phyloP scores from a whole-genome alignment of 2,888 invertebrate genomes.

The Zygogramma bicolorata region DNA sequence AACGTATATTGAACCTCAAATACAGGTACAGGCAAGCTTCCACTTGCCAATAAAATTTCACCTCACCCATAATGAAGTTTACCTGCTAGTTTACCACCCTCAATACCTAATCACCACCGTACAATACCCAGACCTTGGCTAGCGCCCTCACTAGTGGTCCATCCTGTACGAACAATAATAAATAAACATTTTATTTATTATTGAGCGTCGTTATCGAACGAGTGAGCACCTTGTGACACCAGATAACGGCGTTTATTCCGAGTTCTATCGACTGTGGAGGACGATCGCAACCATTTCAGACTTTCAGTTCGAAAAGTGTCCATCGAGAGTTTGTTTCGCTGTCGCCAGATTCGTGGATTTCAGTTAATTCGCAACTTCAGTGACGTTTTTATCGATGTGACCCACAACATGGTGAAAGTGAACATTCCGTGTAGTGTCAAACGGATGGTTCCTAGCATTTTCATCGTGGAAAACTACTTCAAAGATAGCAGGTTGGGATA shows the following conservation, averaged over 20 bases:
- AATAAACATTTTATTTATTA: slow-evolving; percentile 37
- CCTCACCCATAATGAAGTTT: background rate
- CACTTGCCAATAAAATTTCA: no score
- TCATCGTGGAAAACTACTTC: slow-evolving; percentile 49
- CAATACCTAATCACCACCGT: background rate
- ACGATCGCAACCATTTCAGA: slow-evolving; percentile 5
- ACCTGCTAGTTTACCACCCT: no score
- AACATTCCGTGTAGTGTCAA: slow-evolving; percentile 40
- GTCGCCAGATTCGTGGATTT: background rate
- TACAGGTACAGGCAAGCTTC: no score
- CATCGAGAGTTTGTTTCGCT: background rate
- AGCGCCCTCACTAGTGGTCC: background rate
- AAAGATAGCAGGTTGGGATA: slow-evolving; percentile 41
- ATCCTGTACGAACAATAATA: slow-evolving; percentile 17
- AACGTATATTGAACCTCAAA: no score
- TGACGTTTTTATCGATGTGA: slow-evolving; percentile 4
- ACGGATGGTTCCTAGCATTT: slow-evolving; percentile 41
- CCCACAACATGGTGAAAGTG: slow-evolving; percentile 43
- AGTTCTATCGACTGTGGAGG: slow-evolving; percentile 25
- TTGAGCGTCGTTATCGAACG: slow-evolving; percentile 38
- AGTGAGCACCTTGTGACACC: slow-evolving; percentile 39
- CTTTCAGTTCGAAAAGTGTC: background rate
- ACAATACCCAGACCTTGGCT: no score
- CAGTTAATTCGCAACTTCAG: background rate
- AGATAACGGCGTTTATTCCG: slow-evolving; percentile 43